Conservation (phyloP, 2,113 vertebrate species). For the Cranoglanis bouderius region DNA sequence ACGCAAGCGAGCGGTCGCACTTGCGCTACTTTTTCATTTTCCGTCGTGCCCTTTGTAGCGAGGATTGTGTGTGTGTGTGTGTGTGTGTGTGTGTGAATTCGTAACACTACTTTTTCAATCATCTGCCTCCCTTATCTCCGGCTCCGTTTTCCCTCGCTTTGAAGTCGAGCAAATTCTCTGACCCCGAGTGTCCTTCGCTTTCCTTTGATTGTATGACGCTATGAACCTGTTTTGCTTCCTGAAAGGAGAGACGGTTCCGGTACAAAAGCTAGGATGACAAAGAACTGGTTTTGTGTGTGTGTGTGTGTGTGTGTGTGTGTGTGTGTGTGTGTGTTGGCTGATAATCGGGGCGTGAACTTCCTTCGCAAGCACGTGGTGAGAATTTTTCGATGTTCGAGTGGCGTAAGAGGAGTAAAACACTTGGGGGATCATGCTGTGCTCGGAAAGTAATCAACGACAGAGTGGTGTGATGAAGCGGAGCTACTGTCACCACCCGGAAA, state of each 20-base stretch:
- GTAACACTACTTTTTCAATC: background rate
- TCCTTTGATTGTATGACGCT: conserved; percentile 45
- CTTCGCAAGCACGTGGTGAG: background rate
- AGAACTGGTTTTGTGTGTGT: background rate
- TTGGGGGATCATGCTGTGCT: background rate
- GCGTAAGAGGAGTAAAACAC: background rate
- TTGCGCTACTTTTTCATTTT: background rate
- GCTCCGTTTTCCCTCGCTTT: conserved; percentile 36
- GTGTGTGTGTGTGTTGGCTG: background rate
- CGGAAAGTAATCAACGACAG: background rate
- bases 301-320: background rate
- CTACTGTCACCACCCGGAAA: too few species aligned
- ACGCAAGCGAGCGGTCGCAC: too few species aligned
- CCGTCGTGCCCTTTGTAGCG: background rate
- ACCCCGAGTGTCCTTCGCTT: conserved; percentile 30
- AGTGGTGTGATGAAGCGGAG: too few species aligned
- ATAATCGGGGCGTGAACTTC: conserved; percentile 16
- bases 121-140: conserved; percentile 42
- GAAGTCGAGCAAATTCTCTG: conserved; percentile 49
- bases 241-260: conserved; percentile 38
- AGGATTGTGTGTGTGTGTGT: background rate
- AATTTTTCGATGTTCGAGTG: background rate
- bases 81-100: background rate
- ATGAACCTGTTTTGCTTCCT: conserved; percentile 47
- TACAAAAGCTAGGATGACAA: conserved; percentile 42